These are phyloP conservation scores for Criorhina ranunculi DNA, from an alignment of 2,888 invertebrate species.

Conservation along the genomic window DNA sequence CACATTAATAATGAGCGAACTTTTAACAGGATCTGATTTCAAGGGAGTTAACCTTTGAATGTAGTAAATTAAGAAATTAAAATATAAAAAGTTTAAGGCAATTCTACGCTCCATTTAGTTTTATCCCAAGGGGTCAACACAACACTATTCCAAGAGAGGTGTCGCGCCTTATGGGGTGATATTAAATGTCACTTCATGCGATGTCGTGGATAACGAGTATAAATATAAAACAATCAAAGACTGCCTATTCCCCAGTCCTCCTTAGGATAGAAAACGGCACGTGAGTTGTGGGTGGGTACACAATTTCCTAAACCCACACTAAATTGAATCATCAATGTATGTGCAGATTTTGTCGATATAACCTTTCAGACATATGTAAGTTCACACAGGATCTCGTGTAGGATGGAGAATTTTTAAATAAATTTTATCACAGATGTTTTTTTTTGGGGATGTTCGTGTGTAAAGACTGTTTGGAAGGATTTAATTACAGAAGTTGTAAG, in stretches of 20 bases:
- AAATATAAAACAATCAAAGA: conserved; percentile 60
- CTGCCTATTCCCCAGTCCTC: conserved; percentile 7
- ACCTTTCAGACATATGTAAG: conserved; percentile 51
- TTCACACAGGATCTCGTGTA: conserved; percentile 45
- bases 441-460: neutral
- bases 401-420: conserved; percentile 38
- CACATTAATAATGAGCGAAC: conserved; percentile 17
- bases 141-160: conserved; percentile 23
- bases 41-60: conserved; percentile 18
- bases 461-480: neutral
- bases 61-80: conserved; percentile 47
- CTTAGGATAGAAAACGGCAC: conserved; percentile 17
- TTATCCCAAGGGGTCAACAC: conserved; percentile 19
- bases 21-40: conserved; percentile 4
- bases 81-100: conserved; percentile 10
- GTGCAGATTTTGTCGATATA: conserved; percentile 56
- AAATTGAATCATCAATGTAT: conserved; percentile 53
- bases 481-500: conserved; percentile 15
- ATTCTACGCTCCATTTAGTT: conserved; percentile 2
- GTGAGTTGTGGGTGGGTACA: conserved; percentile 33
- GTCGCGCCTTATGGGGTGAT: conserved; percentile 32
- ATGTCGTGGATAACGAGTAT: conserved; percentile 56
- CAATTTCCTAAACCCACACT: conserved; percentile 51
- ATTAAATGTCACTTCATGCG: conserved; percentile 49
- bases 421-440: conserved; percentile 18